Base-by-base conservation (phyloP, 2,888 invertebrate species). In the Cephus pulcher region DNA sequence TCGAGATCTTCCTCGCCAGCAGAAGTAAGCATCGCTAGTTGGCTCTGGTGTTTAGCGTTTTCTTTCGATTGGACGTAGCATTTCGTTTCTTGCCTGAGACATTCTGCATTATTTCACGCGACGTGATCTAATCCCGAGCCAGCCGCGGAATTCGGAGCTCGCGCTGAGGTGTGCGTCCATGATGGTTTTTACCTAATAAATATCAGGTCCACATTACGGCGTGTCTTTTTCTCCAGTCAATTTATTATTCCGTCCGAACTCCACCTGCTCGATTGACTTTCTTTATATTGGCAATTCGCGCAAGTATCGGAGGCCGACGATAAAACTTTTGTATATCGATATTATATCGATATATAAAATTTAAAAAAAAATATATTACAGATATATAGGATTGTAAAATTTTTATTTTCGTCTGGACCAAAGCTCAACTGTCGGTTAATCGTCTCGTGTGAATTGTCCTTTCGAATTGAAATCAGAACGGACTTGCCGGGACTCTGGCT, bases 1-100 rank as follows among this genome's bases (percentile, higher is more conserved):
- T 99, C 90, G 99, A 99, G 93, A 98, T 99, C 92, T 99, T 99
- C 93, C 95, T 99, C 85, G 98, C 99, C 68, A 98, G 98, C 92
- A 95, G 99, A 94, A 99, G 98, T 98, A 92, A 96, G 97, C 95
- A 86, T 80, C 74, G 70, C 68, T 23, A 11, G 76, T 70, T 30
- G 23, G 15, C 56, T 56, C 23, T 9, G 56, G 56, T 15, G 15
- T 40, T 40, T 23, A 9, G 15, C 56, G 9, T 6, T 56, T 56
- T 56, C 23, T 23, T 56, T 15, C 9, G 23, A 23, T 56, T 6
- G 56, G 23, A 56, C 30, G 4, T 34, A 33, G 80, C 86, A 85
- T 88, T 89, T 86, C 82, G 34, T 88, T 89, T 89, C 85, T 90
- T 89, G 82, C 75, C 73, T 77, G 82, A 82, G 82, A 81, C 83